Evolutionary conservation across 2,797 vertebrate species (phyloP).

Genomic region (Sandelia bainsii): DNA sequence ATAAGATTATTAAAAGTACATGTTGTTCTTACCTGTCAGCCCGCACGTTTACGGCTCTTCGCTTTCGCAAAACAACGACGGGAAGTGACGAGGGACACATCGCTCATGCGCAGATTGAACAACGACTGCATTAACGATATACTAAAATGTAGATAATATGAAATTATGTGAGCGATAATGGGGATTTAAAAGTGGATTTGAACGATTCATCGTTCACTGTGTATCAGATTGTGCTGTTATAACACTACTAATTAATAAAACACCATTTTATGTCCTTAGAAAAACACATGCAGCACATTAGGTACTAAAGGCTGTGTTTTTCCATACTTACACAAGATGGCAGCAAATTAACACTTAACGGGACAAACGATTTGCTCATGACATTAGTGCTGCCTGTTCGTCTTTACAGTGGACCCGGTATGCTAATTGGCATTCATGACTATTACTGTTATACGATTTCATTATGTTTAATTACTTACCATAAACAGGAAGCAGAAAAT

Average conservation of each 20-base stretch:
- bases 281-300: accelerated
- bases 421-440: not conserved
- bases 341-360: constrained; percentile 35
- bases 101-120: not conserved
- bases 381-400: not conserved
- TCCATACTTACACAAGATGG: constrained; percentile 56
- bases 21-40: constrained; percentile 54
- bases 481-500: not conserved
- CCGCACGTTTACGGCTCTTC: constrained; percentile 1
- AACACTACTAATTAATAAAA: not conserved
- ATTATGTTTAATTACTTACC: not conserved
- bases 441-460: not conserved
- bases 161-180: not conserved
- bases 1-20: constrained; percentile 43
- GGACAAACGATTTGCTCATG: accelerated
- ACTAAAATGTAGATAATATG: accelerated
- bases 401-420: too few relatives aligned
- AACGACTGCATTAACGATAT: not conserved
- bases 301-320: not conserved
- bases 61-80: constrained; percentile 41
- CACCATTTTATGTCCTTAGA: not conserved
- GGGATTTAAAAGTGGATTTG: accelerated
- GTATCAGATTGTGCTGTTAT: accelerated
- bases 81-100: constrained; percentile 47
- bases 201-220: accelerated